Evolutionary conservation across 2,888 invertebrate species (phyloP), one percentile per base, ranked within the genome.

Genomic region (Habrosyne pyritoides): DNA sequence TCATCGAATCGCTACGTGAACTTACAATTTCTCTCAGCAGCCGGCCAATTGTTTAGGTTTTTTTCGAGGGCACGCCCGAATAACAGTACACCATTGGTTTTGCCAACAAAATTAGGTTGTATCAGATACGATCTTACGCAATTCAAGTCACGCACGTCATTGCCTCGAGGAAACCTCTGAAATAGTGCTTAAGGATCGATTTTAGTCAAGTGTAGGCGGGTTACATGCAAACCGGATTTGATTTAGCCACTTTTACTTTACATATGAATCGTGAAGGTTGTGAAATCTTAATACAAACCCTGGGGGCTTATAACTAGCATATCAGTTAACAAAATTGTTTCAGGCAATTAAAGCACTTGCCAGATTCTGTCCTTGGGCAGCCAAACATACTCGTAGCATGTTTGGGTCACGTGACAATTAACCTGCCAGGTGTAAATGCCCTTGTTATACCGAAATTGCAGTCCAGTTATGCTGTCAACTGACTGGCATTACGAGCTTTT

Each of bases 21-120:
- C 56, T 52, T 66, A 65, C 66, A 67, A 64, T 73, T 75, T 71
- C 66, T 67, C 58, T 47, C 47, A 51, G 55, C 61, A 14, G 18
- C 2, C 21, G 65, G 65, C 64, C 65, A 60, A 66, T 76, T 67
- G 68, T 72, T 72, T 63, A 53, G 60, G 47, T 60, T 49, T 64
- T 69, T 75, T 79, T 75, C 57, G 68, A 50, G 75, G 75, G 71
- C 75, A 72, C 59, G 64, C 60, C 60, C 66, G 62, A 64, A 61
- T 77, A 79, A 76, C 77, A 61, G 75, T 74, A 71, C 60, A 59
- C 50, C 61, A 60, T 57, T 59, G 66, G 64, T 65, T 70, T 64
- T 61, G 64, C 56, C 61, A 57, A 28, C 56, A 56, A 55, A 64
- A 66, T 64, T 67, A 24, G 58, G 63, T 69, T 69, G 66, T 56